A percentile compares a stretch with the other conserved stretches of the same genome.
These are phyloP conservation scores for Peromyscus attwateri DNA, from an alignment of 2,797 vertebrate genomes.

Conservation along the genomic window DNA sequence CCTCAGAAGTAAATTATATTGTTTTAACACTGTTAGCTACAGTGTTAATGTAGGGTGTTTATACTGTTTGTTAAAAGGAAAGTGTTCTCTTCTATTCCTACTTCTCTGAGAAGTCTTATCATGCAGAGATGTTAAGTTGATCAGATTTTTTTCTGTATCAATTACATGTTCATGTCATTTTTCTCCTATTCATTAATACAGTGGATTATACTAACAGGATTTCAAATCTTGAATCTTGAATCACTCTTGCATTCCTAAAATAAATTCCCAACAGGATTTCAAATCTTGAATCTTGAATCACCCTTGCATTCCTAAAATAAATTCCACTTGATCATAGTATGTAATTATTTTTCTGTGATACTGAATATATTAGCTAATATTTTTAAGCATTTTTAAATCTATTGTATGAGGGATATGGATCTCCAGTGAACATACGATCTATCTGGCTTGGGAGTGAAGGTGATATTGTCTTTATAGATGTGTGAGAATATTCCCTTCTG, in stretches of 20 bases:
- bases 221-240: neutral
- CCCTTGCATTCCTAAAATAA: neutral
- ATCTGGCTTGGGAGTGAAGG: neutral
- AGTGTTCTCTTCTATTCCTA: neutral
- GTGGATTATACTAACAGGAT: neutral
- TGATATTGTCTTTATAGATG: neutral
- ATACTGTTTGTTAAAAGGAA: neutral
- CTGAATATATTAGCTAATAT: neutral
- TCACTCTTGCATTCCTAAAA: neutral
- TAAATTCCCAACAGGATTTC: neutral
- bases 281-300: neutral
- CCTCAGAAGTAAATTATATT: neutral
- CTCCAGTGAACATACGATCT: neutral
- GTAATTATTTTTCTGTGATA: conserved; percentile 17
- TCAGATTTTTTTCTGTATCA: neutral
- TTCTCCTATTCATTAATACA: neutral
- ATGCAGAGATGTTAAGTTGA: neutral
- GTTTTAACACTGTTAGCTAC: neutral
- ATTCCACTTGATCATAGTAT: neutral
- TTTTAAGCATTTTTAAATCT: conserved; percentile 24
- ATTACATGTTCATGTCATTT: neutral
- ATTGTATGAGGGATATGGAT: neutral
- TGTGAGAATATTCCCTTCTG: neutral
- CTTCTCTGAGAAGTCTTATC: neutral
- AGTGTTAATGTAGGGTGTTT: neutral